Conservation (phyloP, 2,797 vertebrate genomes). For the Leptoclinus maculatus region DNA sequence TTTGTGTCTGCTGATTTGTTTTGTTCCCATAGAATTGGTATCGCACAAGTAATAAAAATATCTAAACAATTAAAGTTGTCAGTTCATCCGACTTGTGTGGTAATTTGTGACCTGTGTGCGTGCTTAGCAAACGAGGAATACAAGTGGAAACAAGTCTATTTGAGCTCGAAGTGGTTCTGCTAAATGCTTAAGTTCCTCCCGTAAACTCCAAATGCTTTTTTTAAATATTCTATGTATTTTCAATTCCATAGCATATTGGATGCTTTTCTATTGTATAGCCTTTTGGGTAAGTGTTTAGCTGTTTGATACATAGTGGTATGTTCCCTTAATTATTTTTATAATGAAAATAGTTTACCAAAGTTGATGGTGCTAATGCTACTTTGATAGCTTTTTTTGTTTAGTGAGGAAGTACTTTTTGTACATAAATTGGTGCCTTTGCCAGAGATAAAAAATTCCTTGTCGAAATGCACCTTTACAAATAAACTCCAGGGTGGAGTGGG, state of each 20-base stretch:
- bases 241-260: not conserved
- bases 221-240: too few relatives aligned
- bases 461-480: too few relatives aligned
- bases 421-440: not conserved
- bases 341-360: too few relatives aligned
- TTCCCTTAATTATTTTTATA: too few relatives aligned
- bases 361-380: too few relatives aligned
- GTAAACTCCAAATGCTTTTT: not conserved
- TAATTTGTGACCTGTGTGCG: not conserved
- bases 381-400: too few relatives aligned
- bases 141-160: not conserved
- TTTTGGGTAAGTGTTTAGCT: too few relatives aligned
- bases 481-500: too few relatives aligned
- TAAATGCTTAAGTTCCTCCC: not conserved
- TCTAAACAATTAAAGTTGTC: slow-evolving; percentile 34
- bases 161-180: not conserved
- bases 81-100: slow-evolving; percentile 13
- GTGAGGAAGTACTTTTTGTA: too few relatives aligned
- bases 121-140: not conserved
- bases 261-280: too few relatives aligned
- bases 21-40: slow-evolving; percentile 57
- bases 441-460: not conserved
- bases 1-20: slow-evolving; percentile 40
- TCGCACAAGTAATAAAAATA: slow-evolving; percentile 50
- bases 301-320: too few relatives aligned